These are phyloP conservation scores for Dendrocopos noguchii DNA, from an alignment of 2,113 vertebrate species.

Conservation along the genomic window DNA sequence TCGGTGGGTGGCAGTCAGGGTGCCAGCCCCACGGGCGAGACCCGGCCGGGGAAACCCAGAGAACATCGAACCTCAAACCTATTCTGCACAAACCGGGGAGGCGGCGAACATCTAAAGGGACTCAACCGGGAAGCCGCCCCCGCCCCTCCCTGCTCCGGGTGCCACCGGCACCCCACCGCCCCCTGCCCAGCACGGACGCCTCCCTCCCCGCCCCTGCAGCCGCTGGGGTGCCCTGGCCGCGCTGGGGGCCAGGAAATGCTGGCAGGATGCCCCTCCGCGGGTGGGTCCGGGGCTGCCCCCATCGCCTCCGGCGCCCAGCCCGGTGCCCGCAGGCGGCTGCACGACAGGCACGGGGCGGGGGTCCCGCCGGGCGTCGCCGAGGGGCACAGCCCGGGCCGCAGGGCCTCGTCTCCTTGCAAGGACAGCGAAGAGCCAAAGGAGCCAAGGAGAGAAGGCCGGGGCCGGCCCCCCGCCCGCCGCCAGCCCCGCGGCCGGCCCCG, in stretches of 20 bases:
- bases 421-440: neutral
- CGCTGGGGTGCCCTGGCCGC: rapidly evolving
- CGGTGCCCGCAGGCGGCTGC: rapidly evolving
- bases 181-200: neutral
- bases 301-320: neutral
- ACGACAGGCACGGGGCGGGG: rapidly evolving
- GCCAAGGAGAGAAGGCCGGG: neutral
- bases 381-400: rapidly evolving
- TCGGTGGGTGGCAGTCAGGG: neutral
- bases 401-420: neutral
- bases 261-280: rapidly evolving
- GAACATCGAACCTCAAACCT: constrained; percentile 60
- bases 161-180: neutral
- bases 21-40: neutral
- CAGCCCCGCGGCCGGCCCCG: rapidly evolving
- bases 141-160: rapidly evolving
- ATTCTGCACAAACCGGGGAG: constrained; percentile 36
- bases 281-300: neutral
- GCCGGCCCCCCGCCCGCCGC: rapidly evolving
- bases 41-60: constrained; percentile 1
- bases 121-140: neutral
- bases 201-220: neutral
- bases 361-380: rapidly evolving
- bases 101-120: constrained; percentile 28
- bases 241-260: neutral